A percentile compares a stretch with the other conserved stretches of the same genome.
Conservation (phyloP, 2,797 vertebrate species). For the Parotocinclus haroldoi region DNA sequence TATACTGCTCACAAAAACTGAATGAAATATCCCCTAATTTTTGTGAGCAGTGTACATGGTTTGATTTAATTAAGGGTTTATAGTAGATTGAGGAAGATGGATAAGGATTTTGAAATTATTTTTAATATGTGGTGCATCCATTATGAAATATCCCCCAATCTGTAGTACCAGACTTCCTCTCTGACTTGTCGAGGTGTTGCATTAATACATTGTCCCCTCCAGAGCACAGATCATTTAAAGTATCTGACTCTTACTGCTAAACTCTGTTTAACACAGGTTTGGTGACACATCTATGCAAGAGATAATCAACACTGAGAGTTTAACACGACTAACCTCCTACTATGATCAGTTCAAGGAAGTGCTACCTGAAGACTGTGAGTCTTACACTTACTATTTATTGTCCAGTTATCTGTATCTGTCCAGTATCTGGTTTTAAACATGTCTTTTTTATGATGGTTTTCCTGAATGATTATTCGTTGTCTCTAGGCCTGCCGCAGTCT, state of each 20-base stretch:
- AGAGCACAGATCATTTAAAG: too few relatives aligned
- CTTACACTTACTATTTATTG: not conserved
- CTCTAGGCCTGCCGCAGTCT: slow-evolving; percentile 88
- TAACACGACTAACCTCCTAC: slow-evolving; percentile 89
- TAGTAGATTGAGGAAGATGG: too few relatives aligned
- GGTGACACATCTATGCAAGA: slow-evolving; percentile 96
- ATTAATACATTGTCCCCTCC: not conserved
- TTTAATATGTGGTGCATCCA: too few relatives aligned
- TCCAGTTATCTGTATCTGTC: too few relatives aligned
- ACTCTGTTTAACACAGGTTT: slow-evolving; percentile 75
- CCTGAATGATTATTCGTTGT: not conserved
- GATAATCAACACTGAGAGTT: slow-evolving; percentile 88
- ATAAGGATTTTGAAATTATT: too few relatives aligned
- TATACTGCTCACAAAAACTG: too few relatives aligned
- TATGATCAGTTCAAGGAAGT: slow-evolving; percentile 98
- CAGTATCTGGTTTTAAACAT: not conserved
- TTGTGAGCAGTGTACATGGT: too few relatives aligned
- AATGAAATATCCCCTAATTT: too few relatives aligned
- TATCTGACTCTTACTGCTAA: not conserved
- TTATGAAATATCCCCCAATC: too few relatives aligned
- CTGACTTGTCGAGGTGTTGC: too few relatives aligned
- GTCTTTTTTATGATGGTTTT: not conserved
- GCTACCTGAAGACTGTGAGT: slow-evolving; percentile 96
- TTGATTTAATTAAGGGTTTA: too few relatives aligned
- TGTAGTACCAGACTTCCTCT: too few relatives aligned